Percentiles rank a stretch among this genome's conserved stretches.
phyloP scores from a whole-genome alignment of 2,797 vertebrate genomes.

The Triplophysa bombifrons region DNA sequence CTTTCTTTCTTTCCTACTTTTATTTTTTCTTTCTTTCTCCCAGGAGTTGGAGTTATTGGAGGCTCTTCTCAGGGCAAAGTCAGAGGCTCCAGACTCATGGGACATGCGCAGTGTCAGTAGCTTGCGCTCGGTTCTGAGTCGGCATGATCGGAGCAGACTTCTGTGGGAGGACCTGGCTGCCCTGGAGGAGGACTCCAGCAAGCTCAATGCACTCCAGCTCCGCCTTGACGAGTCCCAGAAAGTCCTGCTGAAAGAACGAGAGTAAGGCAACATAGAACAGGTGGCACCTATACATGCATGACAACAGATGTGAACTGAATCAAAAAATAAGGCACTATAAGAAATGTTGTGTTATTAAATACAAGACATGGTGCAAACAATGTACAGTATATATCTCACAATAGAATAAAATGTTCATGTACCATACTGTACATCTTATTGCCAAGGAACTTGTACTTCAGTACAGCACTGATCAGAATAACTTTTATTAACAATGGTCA shows the following conservation, averaged over 20 bases:
- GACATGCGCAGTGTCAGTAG: slow-evolving; percentile 73
- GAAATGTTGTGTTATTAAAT: background rate
- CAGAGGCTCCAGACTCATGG: slow-evolving; percentile 80
- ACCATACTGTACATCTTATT: too few species aligned
- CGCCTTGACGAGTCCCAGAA: slow-evolving; percentile 95
- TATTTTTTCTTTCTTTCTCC: background rate
- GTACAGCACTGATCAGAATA: background rate
- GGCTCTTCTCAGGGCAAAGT: slow-evolving; percentile 77
- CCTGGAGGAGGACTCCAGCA: slow-evolving; percentile 86
- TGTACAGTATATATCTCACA: background rate
- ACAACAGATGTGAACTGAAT: background rate
- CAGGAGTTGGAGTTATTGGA: slow-evolving; percentile 89
- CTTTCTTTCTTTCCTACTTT: slow-evolving; percentile 17
- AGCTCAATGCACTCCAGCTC: slow-evolving; percentile 85
- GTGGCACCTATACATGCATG: background rate
- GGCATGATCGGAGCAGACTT: slow-evolving; percentile 87
- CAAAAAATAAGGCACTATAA: background rate
- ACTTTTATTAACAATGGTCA: too few species aligned
- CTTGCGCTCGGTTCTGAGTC: slow-evolving; percentile 74
- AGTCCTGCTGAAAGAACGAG: slow-evolving; percentile 85
- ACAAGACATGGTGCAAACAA: too few species aligned
- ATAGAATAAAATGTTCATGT: background rate
- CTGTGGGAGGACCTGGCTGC: slow-evolving; percentile 86
- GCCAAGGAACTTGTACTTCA: too few species aligned
- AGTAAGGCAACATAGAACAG: slow-evolving; percentile 73